A percentile compares a stretch with the other conserved stretches of the same genome.
Conservation (phyloP, 2,797 vertebrate genomes). For the Sebastiscus albofasciatus region DNA sequence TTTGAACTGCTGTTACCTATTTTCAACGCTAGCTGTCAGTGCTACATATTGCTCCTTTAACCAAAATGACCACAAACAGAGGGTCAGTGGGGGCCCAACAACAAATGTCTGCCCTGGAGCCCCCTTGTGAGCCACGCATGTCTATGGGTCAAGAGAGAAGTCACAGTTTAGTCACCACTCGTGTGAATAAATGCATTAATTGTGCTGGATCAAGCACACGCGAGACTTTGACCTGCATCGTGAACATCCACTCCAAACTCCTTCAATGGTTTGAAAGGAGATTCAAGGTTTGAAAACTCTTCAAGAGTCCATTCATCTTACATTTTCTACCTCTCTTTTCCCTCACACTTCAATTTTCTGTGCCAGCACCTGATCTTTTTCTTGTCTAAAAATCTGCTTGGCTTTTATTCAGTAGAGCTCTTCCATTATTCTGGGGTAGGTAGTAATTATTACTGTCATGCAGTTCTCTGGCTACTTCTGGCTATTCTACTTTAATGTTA, state of each 20-base stretch:
- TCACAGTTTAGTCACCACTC: neutral
- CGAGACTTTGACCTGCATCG: neutral
- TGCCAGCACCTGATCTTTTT: neutral
- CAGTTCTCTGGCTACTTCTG: neutral
- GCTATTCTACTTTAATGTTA: neutral
- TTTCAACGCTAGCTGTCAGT: too few relatives aligned
- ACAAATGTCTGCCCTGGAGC: neutral
- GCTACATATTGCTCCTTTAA: too few relatives aligned
- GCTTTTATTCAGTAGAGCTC: neutral
- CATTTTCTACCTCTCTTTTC: neutral
- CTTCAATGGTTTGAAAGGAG: neutral
- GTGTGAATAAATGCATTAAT: too few relatives aligned
- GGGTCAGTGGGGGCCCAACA: neutral
- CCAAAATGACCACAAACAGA: neutral
- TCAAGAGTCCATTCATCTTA: neutral
- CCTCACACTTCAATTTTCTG: neutral
- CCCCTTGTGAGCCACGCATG: neutral
- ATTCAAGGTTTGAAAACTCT: neutral
- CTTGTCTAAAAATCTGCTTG: neutral
- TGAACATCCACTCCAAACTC: neutral
- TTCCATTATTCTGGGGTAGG: neutral
- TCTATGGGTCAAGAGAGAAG: neutral
- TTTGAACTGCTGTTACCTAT: too few relatives aligned
- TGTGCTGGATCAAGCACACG: neutral
- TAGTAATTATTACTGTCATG: neutral